phyloP scores from a whole-genome alignment of 1,140 invertebrate genomes.

The Stenopsyche tienmushanensis region DNA sequence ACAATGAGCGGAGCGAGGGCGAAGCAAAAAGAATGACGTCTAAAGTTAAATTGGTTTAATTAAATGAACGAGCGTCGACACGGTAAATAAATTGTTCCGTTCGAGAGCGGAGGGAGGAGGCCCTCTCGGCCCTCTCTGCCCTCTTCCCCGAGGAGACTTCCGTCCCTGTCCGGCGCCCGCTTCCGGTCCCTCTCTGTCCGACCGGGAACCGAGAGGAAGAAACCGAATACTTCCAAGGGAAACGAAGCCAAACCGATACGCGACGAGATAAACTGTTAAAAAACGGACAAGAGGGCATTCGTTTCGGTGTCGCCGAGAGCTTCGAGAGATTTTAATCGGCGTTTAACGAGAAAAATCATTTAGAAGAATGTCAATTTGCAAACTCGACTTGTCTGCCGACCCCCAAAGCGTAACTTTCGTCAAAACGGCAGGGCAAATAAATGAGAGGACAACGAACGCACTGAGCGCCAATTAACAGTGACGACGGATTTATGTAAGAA shows the following conservation, averaged over 20 bases:
- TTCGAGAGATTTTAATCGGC: no score
- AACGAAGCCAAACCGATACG: background rate
- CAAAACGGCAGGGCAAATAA: no score
- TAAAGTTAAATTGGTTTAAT: slow-evolving; percentile 43
- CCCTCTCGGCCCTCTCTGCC: background rate
- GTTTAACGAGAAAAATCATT: no score
- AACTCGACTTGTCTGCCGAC: no score
- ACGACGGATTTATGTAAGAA: no score
- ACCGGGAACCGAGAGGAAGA: slow-evolving; percentile 13
- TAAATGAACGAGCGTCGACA: slow-evolving; percentile 42
- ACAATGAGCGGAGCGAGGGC: slow-evolving; percentile 2
- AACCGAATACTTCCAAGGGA: slow-evolving; percentile 9
- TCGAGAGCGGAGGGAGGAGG: slow-evolving; percentile 29
- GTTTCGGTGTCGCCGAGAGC: no score
- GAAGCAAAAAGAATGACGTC: slow-evolving; percentile 33
- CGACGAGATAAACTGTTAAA: background rate
- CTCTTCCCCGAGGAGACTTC: slow-evolving; percentile 6
- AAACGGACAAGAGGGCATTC: background rate
- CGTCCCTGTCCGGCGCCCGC: background rate
- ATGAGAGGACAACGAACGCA: no score
- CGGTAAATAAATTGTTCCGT: slow-evolving; percentile 42
- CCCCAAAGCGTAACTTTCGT: no score
- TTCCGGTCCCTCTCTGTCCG: background rate
- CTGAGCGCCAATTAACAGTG: no score
- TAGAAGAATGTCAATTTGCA: no score